Base-by-base conservation (phyloP, 2,888 invertebrate species). In the Lamproptera curius region DNA sequence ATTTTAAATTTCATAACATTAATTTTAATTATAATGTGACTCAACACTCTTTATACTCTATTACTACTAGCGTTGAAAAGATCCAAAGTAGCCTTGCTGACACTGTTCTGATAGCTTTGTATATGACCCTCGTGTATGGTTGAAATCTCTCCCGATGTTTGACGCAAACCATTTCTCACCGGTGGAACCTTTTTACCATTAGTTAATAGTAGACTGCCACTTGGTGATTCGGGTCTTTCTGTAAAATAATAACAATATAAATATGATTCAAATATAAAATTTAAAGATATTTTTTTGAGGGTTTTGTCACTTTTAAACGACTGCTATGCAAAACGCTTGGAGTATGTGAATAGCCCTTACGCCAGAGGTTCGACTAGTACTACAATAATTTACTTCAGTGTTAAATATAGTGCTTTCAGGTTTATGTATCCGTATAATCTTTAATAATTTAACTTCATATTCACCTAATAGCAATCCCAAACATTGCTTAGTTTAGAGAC, bases 61-160 rank as follows among this genome's bases (percentile, higher is more conserved):
- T 47, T 67, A 57, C 62, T 67, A 42, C 26, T 58, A 40, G 65
- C 77, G 43, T 62, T 80, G 38, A 76, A 81, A 33, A 74, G 56
- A 40, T 72, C 78, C 34, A 70, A 68, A 4, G 75, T 85, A 14
- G 73, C 76, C 42, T 66, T 73, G 50, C 73, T 69, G 41, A 75
- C 65, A 2, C 57, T 49, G 46, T 70, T 69, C 15, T 65, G 55
- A 53, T 72, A 87, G 5, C 62, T 72, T 39, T 85, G 81, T 1
- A 81, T 67, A 0, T 76, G 68, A 0, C 84, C 86, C 50, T 87
- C 87, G 42, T 69, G 66, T 11, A 87, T 86, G 2, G 87, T 87
- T 1, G 84, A 83, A 26, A 86, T 87, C 38, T 85, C 83, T 0
- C 83, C 85, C 0, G 83, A 71, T 17, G 70, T 77, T 1, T 69